Percentiles rank a stretch among this genome's conserved stretches.
phyloP scores from a whole-genome alignment of 1,140 invertebrate species.

The Hypothenemus hampei region DNA sequence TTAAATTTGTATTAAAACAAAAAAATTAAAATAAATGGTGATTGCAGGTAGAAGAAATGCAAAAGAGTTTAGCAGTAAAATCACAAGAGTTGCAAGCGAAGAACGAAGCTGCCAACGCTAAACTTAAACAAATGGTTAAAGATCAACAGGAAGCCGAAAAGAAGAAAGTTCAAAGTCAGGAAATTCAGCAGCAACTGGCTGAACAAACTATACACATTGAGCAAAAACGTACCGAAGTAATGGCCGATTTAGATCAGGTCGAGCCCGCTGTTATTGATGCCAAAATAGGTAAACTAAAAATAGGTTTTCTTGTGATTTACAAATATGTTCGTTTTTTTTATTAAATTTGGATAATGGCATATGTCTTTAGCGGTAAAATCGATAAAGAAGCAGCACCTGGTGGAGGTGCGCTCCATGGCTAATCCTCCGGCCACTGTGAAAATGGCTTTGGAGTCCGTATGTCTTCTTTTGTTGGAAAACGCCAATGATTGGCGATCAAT shows the following conservation, averaged over 20 bases:
- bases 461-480: slow-evolving; percentile 85
- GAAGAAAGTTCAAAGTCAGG: slow-evolving; percentile 96
- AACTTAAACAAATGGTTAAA: slow-evolving; percentile 98
- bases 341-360: neutral
- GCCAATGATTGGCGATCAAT: slow-evolving; percentile 93
- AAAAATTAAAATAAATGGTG: too few species aligned
- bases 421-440: slow-evolving; percentile 92
- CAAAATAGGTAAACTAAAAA: slow-evolving; percentile 74
- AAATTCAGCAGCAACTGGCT: slow-evolving; percentile 88
- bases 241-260: slow-evolving; percentile 91
- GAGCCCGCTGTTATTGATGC: slow-evolving; percentile 98
- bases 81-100: slow-evolving; percentile 93
- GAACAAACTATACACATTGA: slow-evolving; percentile 89
- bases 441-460: slow-evolving; percentile 92
- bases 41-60: slow-evolving; percentile 92
- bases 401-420: slow-evolving; percentile 90
- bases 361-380: slow-evolving; percentile 73
- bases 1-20: neutral
- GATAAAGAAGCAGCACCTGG: slow-evolving; percentile 94
- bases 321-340: too few species aligned
- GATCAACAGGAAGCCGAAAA: slow-evolving; percentile 99
- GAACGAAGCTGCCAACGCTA: slow-evolving; percentile 97
- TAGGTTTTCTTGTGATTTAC: too few species aligned
- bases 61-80: slow-evolving; percentile 96
- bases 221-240: slow-evolving; percentile 87